A percentile compares a stretch with the other conserved stretches of the same genome.
phyloP scores from a whole-genome alignment of 2,797 vertebrate genomes.

The Leptoclinus maculatus region DNA sequence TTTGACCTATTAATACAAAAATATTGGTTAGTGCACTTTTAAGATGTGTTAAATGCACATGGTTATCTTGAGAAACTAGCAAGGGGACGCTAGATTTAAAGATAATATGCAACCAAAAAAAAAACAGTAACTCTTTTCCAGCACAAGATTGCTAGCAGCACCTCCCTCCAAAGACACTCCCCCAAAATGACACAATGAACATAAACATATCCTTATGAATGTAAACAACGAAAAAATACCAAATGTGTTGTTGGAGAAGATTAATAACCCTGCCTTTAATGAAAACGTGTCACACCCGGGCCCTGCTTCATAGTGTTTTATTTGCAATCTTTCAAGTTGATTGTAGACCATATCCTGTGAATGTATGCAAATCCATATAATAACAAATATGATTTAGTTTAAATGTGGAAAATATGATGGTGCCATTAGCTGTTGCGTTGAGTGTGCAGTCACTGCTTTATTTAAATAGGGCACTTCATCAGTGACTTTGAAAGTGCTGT shows the following conservation, averaged over 20 bases:
- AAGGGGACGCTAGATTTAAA: too few relatives aligned
- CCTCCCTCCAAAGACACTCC: background rate
- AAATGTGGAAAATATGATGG: background rate
- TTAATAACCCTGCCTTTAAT: too few relatives aligned
- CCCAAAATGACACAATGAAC: background rate
- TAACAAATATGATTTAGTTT: background rate
- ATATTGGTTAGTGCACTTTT: background rate
- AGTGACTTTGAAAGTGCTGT: slow-evolving; percentile 69
- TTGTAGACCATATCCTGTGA: background rate
- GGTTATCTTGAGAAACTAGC: background rate
- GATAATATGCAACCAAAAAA: background rate
- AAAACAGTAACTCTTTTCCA: background rate
- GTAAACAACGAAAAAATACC: too few relatives aligned
- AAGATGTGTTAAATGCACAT: too few relatives aligned
- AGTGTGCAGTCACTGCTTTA: slow-evolving; percentile 8
- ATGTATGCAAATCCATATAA: background rate
- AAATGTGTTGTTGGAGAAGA: too few relatives aligned
- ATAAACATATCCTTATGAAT: background rate
- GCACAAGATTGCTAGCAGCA: background rate
- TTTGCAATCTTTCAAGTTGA: background rate
- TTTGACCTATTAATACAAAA: background rate
- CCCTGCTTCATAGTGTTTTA: too few relatives aligned
- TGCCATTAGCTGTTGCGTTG: background rate
- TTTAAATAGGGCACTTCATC: slow-evolving; percentile 20
- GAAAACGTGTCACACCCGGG: too few relatives aligned